A percentile compares a stretch with the other conserved stretches of the same genome.
Evolutionary conservation across 2,888 invertebrate genomes (phyloP).

Genomic region (Gryllus longicercus): DNA sequence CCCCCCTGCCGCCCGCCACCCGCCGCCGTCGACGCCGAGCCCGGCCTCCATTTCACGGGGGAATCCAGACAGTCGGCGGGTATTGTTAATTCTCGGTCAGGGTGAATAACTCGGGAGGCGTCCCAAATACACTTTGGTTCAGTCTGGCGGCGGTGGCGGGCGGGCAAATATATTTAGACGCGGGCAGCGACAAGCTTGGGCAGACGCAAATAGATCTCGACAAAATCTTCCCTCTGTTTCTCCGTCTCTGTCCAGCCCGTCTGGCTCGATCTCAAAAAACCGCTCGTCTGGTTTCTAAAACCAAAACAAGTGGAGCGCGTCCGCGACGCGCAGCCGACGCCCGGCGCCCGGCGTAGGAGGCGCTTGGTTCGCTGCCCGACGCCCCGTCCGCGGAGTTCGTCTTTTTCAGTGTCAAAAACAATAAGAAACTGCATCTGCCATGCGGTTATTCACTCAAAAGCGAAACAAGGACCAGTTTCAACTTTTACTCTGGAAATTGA

Average conservation of each 20-base stretch:
- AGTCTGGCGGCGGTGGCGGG: background rate
- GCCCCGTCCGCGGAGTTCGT: no score
- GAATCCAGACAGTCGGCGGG: conserved; percentile 2
- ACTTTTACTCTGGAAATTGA: no score
- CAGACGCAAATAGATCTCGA: conserved; percentile 5
- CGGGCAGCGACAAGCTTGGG: conserved; percentile 1
- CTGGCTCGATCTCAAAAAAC: background rate
- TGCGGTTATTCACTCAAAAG: no score
- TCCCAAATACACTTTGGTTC: conserved; percentile 8
- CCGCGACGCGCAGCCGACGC: no score
- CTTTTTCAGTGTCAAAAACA: no score
- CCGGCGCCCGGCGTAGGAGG: no score
- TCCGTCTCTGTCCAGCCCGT: background rate
- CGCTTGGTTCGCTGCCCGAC: no score
- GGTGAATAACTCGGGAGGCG: conserved; percentile 2
- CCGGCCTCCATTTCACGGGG: background rate
- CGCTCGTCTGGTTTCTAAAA: background rate
- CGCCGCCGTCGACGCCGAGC: background rate
- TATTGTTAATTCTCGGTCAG: conserved; percentile 11
- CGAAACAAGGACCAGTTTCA: no score
- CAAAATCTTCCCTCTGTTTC: conserved; percentile 17
- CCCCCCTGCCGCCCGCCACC: no score
- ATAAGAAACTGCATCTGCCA: no score
- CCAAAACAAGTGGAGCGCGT: background rate
- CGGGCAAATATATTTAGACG: background rate